phyloP scores from a whole-genome alignment of 2,888 invertebrate species.

The Thalpophila matura region DNA sequence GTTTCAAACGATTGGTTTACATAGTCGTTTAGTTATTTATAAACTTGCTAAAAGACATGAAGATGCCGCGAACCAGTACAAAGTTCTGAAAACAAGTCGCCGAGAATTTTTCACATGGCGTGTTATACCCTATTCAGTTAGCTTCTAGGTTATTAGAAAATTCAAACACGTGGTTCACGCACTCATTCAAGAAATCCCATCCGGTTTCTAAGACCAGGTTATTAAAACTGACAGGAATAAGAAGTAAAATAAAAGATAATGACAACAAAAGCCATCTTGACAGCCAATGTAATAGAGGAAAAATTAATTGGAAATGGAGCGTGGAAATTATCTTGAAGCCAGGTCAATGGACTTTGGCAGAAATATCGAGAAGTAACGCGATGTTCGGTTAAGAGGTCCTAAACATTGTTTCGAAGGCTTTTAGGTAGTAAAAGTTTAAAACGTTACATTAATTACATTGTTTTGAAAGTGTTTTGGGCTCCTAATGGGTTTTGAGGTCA shows the following conservation, averaged over 20 bases:
- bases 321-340: constrained; percentile 44
- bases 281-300: constrained; percentile 49
- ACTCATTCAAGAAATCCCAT: background rate
- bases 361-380: constrained; percentile 43
- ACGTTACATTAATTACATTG: constrained; percentile 27
- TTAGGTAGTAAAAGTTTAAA: constrained; percentile 15
- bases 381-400: constrained; percentile 17
- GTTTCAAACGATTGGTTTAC: background rate
- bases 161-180: constrained; percentile 13
- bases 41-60: background rate
- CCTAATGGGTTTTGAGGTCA: constrained; percentile 20
- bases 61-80: background rate
- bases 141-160: background rate
- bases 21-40: background rate
- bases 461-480: constrained; percentile 21
- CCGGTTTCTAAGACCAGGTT: constrained; percentile 7
- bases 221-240: constrained; percentile 31
- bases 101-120: constrained; percentile 16
- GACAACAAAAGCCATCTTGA: constrained; percentile 55
- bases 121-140: constrained; percentile 31
- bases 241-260: constrained; percentile 48
- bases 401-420: constrained; percentile 33
- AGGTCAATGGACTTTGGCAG: constrained; percentile 53
- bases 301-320: constrained; percentile 61
- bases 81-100: constrained; percentile 9